A percentile compares a stretch with the other conserved stretches of the same genome.
phyloP scores from a whole-genome alignment of 2,113 vertebrate genomes.

The Thamnophis sirtalis region DNA sequence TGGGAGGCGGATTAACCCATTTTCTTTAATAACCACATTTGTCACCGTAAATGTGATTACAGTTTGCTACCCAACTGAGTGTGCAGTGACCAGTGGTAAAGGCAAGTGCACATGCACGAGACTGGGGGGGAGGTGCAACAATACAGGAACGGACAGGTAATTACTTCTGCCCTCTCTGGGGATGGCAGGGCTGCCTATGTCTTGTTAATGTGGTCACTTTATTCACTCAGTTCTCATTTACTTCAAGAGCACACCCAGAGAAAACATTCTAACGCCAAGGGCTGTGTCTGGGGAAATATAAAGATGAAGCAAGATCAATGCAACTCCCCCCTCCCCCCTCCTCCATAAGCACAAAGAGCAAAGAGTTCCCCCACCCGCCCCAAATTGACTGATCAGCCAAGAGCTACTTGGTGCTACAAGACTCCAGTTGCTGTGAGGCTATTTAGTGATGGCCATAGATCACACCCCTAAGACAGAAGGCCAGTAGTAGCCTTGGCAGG shows the following conservation, averaged over 20 bases:
- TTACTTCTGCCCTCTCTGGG: conserved; percentile 19
- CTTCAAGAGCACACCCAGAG: conserved; percentile 5
- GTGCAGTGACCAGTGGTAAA: neutral
- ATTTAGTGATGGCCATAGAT: neutral
- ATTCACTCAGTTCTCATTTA: conserved; percentile 30
- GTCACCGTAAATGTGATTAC: conserved; percentile 59
- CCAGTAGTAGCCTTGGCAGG: neutral
- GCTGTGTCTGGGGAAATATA: neutral
- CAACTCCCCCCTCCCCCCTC: neutral
- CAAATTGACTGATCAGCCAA: neutral
- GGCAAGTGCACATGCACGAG: neutral
- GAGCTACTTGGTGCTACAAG: neutral
- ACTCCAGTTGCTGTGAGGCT: neutral
- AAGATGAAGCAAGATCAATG: neutral
- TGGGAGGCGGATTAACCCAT: conserved; percentile 63
- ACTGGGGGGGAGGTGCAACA: neutral
- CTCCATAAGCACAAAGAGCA: neutral
- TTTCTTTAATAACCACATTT: conserved; percentile 67
- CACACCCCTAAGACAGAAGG: neutral
- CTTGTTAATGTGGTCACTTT: conserved; percentile 21
- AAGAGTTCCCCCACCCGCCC: neutral
- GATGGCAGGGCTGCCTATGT: neutral
- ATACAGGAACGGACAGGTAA: neutral
- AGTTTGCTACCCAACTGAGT: conserved; percentile 1
- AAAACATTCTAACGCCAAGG: neutral